Evolutionary conservation across 2,888 invertebrate genomes (phyloP).

Genomic region (Mesorhabditis spiculigera): DNA sequence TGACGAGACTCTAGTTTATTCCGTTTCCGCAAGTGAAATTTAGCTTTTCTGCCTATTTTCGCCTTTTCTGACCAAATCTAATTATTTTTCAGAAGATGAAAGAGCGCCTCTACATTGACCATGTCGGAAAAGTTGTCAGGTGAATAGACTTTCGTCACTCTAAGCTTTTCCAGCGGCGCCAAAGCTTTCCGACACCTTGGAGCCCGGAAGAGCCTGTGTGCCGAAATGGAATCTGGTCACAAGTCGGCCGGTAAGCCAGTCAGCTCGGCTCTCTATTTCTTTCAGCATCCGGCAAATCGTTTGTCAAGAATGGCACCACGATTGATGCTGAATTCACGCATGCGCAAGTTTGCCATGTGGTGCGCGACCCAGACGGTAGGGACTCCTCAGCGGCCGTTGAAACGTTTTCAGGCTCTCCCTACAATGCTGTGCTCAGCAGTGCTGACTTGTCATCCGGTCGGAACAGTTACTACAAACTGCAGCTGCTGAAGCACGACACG

Average conservation of each 20-base stretch:
- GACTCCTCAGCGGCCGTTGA: neutral
- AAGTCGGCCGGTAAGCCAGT: neutral
- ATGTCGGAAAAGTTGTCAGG: neutral
- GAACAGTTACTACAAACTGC: conserved; percentile 92
- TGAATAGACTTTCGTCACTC: neutral
- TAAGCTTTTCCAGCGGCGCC: neutral
- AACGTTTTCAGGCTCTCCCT: conserved; percentile 29
- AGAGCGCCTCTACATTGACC: neutral
- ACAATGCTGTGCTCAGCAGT: conserved; percentile 59
- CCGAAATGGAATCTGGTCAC: neutral
- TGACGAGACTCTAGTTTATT: too few relatives aligned
- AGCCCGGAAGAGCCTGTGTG: conserved; percentile 1
- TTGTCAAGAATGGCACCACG: conserved; percentile 78
- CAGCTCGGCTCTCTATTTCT: neutral
- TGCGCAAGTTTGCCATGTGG: conserved; percentile 46
- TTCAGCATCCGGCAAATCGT: conserved; percentile 65
- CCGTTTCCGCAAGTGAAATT: too few relatives aligned
- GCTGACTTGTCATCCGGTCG: conserved; percentile 80
- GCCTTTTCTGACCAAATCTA: too few relatives aligned
- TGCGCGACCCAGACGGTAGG: conserved; percentile 28
- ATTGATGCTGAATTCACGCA: conserved; percentile 79
- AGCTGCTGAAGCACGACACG: conserved; percentile 78
- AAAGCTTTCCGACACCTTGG: conserved; percentile 6
- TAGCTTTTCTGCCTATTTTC: too few relatives aligned
- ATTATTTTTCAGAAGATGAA: neutral